These are phyloP conservation scores for Bombus terrestris DNA, from an alignment of 1,140 invertebrate species.

Conservation along the genomic window DNA sequence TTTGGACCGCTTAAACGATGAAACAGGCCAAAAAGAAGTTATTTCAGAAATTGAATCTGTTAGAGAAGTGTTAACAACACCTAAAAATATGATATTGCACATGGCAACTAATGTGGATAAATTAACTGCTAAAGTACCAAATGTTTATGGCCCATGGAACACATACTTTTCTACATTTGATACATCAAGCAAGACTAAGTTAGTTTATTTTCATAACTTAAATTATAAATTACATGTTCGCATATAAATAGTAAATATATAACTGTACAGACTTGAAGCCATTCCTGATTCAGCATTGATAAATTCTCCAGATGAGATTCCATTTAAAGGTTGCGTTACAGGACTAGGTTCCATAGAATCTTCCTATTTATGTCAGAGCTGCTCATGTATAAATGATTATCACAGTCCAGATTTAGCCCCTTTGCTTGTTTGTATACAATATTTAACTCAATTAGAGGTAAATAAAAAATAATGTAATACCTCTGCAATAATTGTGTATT, in stretches of 20 bases:
- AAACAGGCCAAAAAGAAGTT: constrained; percentile 83
- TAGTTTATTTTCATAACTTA: constrained; percentile 48
- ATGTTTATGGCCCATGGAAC: constrained; percentile 84
- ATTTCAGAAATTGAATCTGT: constrained; percentile 86
- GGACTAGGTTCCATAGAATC: constrained; percentile 94
- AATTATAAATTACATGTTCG: constrained; percentile 4
- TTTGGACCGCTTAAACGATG: constrained; percentile 84
- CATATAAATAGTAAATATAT: constrained; percentile 13
- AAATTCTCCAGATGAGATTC: constrained; percentile 70
- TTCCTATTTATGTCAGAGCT: constrained; percentile 87
- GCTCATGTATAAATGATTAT: constrained; percentile 86
- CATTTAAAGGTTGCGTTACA: constrained; percentile 84
- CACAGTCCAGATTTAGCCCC: constrained; percentile 87
- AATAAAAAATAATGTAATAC: constrained; percentile 10
- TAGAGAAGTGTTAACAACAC: constrained; percentile 84
- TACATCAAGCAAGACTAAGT: constrained; percentile 76
- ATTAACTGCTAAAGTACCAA: constrained; percentile 80
- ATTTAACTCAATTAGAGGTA: constrained; percentile 93
- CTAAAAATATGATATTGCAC: constrained; percentile 87
- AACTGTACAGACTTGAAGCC: constrained; percentile 80
- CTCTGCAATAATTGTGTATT: neutral
- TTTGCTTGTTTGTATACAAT: constrained; percentile 91
- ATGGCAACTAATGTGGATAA: constrained; percentile 88
- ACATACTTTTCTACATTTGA: constrained; percentile 78
- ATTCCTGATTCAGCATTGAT: constrained; percentile 82